Percentiles rank a stretch among this genome's conserved stretches.
Conservation (phyloP, 2,888 invertebrate species). For the Heliconius charithonia region DNA sequence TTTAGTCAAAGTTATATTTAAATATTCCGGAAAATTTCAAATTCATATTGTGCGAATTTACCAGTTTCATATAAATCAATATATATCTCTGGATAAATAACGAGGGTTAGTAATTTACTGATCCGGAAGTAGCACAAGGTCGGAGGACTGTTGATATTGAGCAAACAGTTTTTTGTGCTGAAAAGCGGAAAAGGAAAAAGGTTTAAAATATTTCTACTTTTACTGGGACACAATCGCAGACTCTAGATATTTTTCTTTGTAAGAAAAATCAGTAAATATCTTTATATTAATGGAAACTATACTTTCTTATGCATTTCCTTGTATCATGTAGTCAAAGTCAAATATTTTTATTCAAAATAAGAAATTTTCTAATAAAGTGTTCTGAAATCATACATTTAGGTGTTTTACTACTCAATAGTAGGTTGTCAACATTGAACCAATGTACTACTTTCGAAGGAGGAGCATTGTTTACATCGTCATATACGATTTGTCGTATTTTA, state of each 20-base stretch:
- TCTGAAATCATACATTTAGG: too few relatives aligned
- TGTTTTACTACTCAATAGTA: too few relatives aligned
- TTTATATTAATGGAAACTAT: background rate
- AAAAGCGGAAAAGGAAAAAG: constrained; percentile 10
- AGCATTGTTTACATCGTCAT: too few relatives aligned
- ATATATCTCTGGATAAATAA: background rate
- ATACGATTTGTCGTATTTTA: too few relatives aligned
- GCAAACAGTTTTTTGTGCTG: constrained; percentile 11
- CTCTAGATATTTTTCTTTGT: background rate
- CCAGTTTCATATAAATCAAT: background rate
- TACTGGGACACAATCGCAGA: constrained; percentile 3
- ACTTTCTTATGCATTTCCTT: background rate
- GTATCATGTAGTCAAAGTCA: too few relatives aligned
- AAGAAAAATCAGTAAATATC: background rate
- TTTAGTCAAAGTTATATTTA: too few relatives aligned
- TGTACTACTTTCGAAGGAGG: too few relatives aligned
- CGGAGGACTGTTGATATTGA: constrained; percentile 12
- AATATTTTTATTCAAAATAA: too few relatives aligned
- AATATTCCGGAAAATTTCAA: too few relatives aligned
- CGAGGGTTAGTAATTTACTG: constrained; percentile 14
- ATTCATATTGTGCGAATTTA: too few relatives aligned
- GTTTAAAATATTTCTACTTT: constrained; percentile 16
- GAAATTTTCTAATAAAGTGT: too few relatives aligned
- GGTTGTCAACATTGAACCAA: too few relatives aligned
- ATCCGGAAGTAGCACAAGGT: constrained; percentile 21